Evolutionary conservation across 1,140 invertebrate genomes (phyloP), one percentile per base, ranked within the genome.

Genomic region (Heliconius hewitsoni): DNA sequence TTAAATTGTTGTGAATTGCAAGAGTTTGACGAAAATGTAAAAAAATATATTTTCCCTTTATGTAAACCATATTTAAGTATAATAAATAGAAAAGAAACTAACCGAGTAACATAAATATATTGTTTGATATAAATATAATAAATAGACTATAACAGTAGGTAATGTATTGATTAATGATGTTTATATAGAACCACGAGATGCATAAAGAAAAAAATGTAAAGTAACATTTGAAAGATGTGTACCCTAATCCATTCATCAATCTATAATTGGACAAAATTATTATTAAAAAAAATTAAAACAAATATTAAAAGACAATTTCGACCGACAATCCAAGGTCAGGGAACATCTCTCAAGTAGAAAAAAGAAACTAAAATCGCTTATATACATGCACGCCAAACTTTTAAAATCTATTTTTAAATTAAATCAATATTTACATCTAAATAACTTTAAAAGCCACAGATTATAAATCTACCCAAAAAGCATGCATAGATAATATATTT

Each of bases 331-430:
- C 85, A 88, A 90, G 86, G 90, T 87, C 88, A 91, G 91, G 89
- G 89, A 93, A 93, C 93, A 94, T 94, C 93, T 94, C 93, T 94
- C 93, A 94, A 92, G 90, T 90, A 88, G 27, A 11, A 16, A 66
- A 66, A 9, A 23, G 27, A 89, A 73, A 83, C 60, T 76, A 72
- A 27, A 66, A 30, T 42, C 39, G 74, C 74, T 76, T 70, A 70
- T 70, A 76, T 76, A 76, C 91, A 90, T 91, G 90, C 91, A 88
- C 86, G 86, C 86, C 52, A 78, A 78, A 77, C 60, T 70, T 80
- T 80, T 76, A 27, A 66, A 23, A 50, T 74, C 52, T 70, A 74
- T 60, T 73, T 19, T 73, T 3, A 78, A 73, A 78, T 30, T 2
- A 78, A 73, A 78, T 60, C 60, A 30, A 16, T 66, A 23, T 27